Conservation (phyloP, 2,888 invertebrate genomes). For the Ectobius pallidus region DNA sequence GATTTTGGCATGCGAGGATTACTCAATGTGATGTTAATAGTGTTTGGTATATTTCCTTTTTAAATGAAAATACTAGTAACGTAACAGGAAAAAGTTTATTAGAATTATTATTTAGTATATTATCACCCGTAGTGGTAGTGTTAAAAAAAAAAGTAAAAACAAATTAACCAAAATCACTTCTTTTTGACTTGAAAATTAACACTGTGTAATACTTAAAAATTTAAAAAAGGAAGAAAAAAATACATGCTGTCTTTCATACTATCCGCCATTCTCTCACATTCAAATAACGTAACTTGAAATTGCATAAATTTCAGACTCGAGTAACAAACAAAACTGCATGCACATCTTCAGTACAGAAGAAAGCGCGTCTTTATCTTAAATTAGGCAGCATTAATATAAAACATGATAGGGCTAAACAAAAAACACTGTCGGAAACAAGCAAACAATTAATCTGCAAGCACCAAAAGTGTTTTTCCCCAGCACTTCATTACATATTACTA, state of each 20-base stretch:
- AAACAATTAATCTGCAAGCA: constrained; percentile 26
- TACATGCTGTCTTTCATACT: neutral
- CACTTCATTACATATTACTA: constrained; percentile 28
- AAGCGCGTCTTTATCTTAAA: constrained; percentile 37
- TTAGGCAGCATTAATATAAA: constrained; percentile 39
- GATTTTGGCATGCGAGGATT: neutral
- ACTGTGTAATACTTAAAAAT: constrained; percentile 5
- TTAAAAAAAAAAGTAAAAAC: neutral
- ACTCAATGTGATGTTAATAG: neutral
- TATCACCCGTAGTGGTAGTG: neutral
- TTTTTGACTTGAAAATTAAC: constrained; percentile 9
- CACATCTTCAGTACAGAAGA: constrained; percentile 19
- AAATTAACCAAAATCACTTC: neutral
- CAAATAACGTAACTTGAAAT: constrained; percentile 2
- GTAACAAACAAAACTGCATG: constrained; percentile 14
- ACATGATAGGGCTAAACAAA: constrained; percentile 24
- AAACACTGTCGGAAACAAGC: neutral
- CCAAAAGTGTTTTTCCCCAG: constrained; percentile 27
- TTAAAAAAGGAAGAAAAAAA: neutral
- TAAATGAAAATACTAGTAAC: no score
- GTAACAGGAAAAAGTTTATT: no score
- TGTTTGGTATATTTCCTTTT: no score
- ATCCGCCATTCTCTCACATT: neutral
- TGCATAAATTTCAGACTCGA: constrained; percentile 14
- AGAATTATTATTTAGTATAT: no score